Base-by-base conservation (phyloP, 2,888 invertebrate genomes). In the Apodemia duryi region DNA sequence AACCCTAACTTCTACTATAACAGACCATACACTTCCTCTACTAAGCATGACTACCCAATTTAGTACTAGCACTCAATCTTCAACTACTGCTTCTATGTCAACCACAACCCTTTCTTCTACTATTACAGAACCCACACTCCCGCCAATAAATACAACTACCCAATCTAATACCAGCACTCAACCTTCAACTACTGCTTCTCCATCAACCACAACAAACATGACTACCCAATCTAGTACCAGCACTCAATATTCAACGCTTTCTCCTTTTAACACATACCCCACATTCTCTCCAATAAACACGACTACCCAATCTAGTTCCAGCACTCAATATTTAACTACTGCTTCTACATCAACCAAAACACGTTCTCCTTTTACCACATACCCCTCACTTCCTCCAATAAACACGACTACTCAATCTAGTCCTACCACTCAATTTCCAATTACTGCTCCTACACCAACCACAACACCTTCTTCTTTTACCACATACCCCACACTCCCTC, bases 21-120 rank as follows among this genome's bases (percentile, higher is more conserved):
- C 21, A 21, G 7, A 51, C n/a, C 51, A 43, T 41, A 21, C 64
- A 41, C 29, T 60, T 41, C 66, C 66, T 4, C 66, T 64, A 10
- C 3, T 64, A 1, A 62, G 2, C 5, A 3, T 6, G 6, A 35
- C 21, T 21, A 21, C 21, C 21, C 21, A 21, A 21, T 21, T 21
- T 21, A 21, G 21, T 21, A 21, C 21, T 21, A 21, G 21, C 21
- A 21, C 21, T 21, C 21, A 21, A 21, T 21, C 21, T 21, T 21
- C 21, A 21, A 6, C 35, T 5, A 35, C 35, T 35, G 6, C 35
- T 35, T 5, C 35, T 35, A 3, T 6, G 6, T 35, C 35, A 35
- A 62, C 62, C 28, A 63, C 62, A 60, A n/a, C 63, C 35, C 29
- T 60, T 54, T 38, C 63, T 60, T 2, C 60, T 41, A 49, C 60